These are phyloP conservation scores for Nycticebus coucang DNA, from an alignment of 2,113 vertebrate species.

Conservation along the genomic window DNA sequence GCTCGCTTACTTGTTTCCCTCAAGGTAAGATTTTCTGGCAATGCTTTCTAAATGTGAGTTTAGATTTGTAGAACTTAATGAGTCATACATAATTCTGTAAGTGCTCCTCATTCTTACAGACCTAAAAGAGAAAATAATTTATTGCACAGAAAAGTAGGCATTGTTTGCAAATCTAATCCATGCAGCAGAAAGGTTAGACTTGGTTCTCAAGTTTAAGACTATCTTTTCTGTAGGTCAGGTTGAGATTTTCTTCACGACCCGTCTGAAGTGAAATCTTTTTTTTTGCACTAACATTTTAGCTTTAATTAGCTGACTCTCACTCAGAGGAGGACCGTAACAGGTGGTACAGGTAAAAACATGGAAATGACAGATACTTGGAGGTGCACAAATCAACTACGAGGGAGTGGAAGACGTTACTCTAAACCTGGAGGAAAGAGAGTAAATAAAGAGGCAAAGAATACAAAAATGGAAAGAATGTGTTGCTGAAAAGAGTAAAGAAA, in stretches of 20 bases:
- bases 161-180: neutral
- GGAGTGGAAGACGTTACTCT: neutral
- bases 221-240: neutral
- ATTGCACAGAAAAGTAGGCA: neutral
- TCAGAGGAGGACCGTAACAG: rapidly evolving
- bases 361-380: neutral
- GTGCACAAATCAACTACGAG: rapidly evolving
- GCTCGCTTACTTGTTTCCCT: conserved; percentile 10
- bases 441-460: neutral
- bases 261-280: neutral
- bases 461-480: neutral
- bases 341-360: rapidly evolving
- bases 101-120: neutral
- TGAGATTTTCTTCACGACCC: neutral
- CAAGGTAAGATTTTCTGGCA: conserved; percentile 47
- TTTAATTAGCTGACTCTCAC: neutral
- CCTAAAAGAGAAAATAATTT: conserved; percentile 11
- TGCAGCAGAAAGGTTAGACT: neutral
- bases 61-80: neutral
- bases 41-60: neutral
- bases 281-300: neutral
- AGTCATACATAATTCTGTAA: conserved; percentile 60
- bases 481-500: neutral
- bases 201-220: neutral
- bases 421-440: neutral